These are phyloP conservation scores for Eira barbara DNA, from an alignment of 2,113 vertebrate genomes.

Conservation along the genomic window DNA sequence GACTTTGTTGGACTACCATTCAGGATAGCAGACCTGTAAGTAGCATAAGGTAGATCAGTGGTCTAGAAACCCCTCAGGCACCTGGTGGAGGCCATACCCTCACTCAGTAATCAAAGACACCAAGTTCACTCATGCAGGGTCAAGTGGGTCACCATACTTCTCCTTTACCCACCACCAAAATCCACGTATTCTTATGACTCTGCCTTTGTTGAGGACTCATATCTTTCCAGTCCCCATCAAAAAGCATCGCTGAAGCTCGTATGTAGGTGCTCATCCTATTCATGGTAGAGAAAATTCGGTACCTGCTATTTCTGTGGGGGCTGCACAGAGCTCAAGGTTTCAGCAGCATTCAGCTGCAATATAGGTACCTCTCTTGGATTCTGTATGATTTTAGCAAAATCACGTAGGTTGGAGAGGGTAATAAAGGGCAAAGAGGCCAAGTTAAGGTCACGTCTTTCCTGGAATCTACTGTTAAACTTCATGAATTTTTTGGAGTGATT, in stretches of 20 bases:
- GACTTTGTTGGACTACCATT: neutral
- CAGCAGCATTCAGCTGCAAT: neutral
- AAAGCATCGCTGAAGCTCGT: neutral
- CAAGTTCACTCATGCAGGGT: neutral
- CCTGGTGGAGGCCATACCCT: neutral
- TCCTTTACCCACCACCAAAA: neutral
- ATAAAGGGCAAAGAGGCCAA: neutral
- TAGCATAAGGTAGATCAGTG: neutral
- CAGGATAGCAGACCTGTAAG: neutral
- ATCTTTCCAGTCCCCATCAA: neutral
- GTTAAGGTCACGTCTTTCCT: neutral
- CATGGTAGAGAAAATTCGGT: neutral
- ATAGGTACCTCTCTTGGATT: neutral
- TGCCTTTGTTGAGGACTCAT: neutral
- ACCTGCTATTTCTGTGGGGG: neutral
- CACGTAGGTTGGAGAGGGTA: neutral
- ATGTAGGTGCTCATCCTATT: neutral
- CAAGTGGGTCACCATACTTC: neutral
- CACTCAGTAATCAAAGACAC: neutral
- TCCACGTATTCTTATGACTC: neutral
- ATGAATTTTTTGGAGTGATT: neutral
- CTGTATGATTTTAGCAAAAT: neutral
- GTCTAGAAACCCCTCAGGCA: neutral
- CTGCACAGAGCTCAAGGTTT: neutral
- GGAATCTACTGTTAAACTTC: neutral